Conservation (phyloP, 2,113 vertebrate species). For the Charina bottae region DNA sequence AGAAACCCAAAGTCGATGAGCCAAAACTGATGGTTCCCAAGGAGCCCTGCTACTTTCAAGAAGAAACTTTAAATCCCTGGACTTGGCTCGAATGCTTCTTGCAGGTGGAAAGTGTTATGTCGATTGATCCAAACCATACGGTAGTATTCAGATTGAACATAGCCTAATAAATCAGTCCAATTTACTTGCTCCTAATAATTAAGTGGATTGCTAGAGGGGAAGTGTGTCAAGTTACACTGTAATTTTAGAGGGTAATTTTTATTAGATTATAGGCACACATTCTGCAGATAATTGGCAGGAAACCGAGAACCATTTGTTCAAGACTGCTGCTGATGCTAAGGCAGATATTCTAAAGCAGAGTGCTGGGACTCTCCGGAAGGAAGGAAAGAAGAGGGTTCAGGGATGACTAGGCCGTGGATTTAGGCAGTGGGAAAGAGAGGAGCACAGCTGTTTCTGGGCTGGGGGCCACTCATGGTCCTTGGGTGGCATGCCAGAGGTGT, state of each 20-base stretch:
- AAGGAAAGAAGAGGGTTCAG: not conserved
- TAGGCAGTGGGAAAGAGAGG: not conserved
- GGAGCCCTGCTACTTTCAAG: not conserved
- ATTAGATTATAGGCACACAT: not conserved
- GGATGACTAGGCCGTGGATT: not conserved
- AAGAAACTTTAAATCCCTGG: not conserved
- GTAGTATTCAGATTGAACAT: not conserved
- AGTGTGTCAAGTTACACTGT: not conserved
- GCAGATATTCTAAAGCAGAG: not conserved
- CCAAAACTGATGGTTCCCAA: not conserved
- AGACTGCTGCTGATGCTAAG: not conserved
- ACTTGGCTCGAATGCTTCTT: not conserved
- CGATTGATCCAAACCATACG: not conserved
- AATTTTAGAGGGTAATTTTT: not conserved
- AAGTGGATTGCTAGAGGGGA: not conserved
- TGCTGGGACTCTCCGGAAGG: not conserved
- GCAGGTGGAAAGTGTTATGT: conserved; percentile 1
- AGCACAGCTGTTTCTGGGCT: not conserved
- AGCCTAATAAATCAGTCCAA: conserved; percentile 8
- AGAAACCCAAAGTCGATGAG: not conserved
- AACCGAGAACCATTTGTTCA: not conserved
- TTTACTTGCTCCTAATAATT: conserved; percentile 20
- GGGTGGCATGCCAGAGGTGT: not conserved
- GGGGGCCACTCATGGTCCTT: not conserved
- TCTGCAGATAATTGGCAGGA: conserved; percentile 19